These are phyloP conservation scores for Mesocricetus auratus DNA, from an alignment of 2,113 vertebrate species.

Conservation along the genomic window DNA sequence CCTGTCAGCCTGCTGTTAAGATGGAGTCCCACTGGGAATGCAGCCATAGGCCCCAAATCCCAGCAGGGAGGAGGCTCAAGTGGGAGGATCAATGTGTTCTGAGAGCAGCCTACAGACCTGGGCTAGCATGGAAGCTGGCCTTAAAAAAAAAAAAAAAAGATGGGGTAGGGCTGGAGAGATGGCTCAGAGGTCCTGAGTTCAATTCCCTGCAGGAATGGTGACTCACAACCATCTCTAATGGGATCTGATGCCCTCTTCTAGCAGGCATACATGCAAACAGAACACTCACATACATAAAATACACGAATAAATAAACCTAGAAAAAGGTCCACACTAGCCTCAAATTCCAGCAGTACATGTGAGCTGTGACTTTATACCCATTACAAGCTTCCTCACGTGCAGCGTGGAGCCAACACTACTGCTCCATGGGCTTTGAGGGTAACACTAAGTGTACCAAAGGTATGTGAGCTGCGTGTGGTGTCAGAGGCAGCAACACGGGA, in stretches of 20 bases:
- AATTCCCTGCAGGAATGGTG: too few species aligned
- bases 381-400: neutral
- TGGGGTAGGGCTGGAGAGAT: too few species aligned
- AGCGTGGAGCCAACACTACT: conserved; percentile 15
- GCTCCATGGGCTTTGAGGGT: neutral
- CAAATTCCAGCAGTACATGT: neutral
- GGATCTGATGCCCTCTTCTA: neutral
- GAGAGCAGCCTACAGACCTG: neutral
- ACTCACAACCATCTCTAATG: neutral
- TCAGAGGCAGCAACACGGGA: neutral
- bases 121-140: neutral
- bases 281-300: neutral
- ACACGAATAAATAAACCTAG: neutral
- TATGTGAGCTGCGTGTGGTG: neutral
- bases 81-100: too few species aligned
- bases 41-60: neutral
- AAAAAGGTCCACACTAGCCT: neutral
- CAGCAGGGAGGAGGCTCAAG: neutral
- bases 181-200: too few species aligned
- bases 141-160: neutral
- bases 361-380: neutral
- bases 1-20: neutral
- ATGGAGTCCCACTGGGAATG: neutral
- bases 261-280: neutral
- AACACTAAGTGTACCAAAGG: neutral